Percentiles rank a stretch among this genome's conserved stretches.
Conservation (phyloP, 2,797 vertebrate species). For the Capromys pilorides region DNA sequence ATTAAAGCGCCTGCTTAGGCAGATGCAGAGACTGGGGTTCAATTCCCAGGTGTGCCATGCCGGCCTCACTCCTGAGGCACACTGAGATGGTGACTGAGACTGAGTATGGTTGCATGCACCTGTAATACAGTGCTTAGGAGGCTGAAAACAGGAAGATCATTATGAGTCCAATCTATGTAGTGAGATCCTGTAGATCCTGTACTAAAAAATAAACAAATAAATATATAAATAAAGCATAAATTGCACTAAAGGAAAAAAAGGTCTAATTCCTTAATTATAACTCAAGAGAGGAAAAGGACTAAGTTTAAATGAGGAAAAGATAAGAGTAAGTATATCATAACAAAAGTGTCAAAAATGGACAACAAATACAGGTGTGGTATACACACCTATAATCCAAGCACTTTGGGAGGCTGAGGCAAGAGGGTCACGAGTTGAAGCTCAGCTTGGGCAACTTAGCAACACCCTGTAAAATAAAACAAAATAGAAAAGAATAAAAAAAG, state of each 20-base stretch:
- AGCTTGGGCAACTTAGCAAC: background rate
- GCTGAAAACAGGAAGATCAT: too few relatives aligned
- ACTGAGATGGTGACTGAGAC: too few relatives aligned
- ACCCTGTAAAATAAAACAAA: background rate
- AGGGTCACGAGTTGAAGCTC: background rate
- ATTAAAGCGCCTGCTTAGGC: too few relatives aligned
- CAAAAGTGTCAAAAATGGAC: slow-evolving; percentile 30
- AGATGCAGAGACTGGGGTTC: too few relatives aligned
- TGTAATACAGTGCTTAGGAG: too few relatives aligned
- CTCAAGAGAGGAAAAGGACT: background rate
- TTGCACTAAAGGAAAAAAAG: slow-evolving; percentile 31
- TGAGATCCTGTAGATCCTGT: too few relatives aligned
- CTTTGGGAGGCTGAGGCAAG: background rate
- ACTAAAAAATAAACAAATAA: too few relatives aligned
- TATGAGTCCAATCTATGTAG: too few relatives aligned
- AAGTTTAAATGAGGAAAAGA: slow-evolving; percentile 21
- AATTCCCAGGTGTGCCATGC: too few relatives aligned
- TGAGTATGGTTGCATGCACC: too few relatives aligned
- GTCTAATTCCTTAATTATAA: background rate
- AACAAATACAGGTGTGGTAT: background rate
- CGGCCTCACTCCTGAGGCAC: too few relatives aligned
- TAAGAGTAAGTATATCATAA: slow-evolving; percentile 24
- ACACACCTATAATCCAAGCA: background rate
- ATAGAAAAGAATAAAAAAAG: background rate
- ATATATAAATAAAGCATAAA: slow-evolving; percentile 39